These are phyloP conservation scores for Drosophila elegans DNA, from an alignment of 1,140 invertebrate species.

Conservation along the genomic window DNA sequence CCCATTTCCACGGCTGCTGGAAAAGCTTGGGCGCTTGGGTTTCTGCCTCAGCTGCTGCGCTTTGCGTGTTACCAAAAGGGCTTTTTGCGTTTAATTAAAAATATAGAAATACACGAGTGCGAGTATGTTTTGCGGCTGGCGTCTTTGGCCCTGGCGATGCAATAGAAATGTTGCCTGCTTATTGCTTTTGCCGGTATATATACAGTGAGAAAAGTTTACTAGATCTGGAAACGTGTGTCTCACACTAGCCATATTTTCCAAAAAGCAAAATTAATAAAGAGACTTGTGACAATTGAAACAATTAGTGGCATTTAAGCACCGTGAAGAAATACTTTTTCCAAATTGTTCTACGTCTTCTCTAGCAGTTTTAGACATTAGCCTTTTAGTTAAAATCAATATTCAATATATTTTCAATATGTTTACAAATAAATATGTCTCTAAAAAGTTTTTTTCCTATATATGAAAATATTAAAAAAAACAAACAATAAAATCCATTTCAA, in stretches of 20 bases:
- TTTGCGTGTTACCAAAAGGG: slow-evolving; percentile 74
- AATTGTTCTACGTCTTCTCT: too few species aligned
- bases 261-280: too few species aligned
- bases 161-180: slow-evolving; percentile 76
- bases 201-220: not conserved
- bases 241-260: too few species aligned
- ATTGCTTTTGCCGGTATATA: slow-evolving; percentile 59
- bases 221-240: not conserved
- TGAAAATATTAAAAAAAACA: not conserved
- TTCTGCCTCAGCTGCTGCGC: slow-evolving; percentile 50
- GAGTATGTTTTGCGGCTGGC: slow-evolving; percentile 63
- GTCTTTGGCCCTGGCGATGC: slow-evolving; percentile 65
- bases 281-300: too few species aligned
- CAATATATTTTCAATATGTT: too few species aligned
- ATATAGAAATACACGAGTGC: slow-evolving; percentile 64
- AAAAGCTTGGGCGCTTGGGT: slow-evolving; percentile 22
- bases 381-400: too few species aligned
- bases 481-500: too few species aligned
- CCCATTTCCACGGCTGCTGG: slow-evolving; percentile 31
- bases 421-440: too few species aligned
- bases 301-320: too few species aligned
- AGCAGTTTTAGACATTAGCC: too few species aligned
- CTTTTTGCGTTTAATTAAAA: slow-evolving; percentile 80
- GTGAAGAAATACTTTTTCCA: too few species aligned
- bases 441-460: too few species aligned